phyloP scores from a whole-genome alignment of 2,113 vertebrate species.

The Chaenogobius annularis region DNA sequence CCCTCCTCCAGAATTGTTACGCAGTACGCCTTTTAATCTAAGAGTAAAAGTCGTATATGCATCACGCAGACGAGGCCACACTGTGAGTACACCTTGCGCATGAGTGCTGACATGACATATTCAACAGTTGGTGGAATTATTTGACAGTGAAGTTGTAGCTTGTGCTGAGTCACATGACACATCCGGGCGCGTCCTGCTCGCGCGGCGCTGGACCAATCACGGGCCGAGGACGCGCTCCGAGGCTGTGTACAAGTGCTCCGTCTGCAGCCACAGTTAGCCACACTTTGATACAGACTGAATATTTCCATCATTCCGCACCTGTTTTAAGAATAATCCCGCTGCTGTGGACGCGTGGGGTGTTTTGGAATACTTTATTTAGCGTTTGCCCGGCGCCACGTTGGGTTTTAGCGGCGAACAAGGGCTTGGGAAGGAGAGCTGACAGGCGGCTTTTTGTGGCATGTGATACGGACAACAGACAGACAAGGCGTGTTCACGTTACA shows the following conservation, averaged over 20 bases:
- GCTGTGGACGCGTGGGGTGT: background rate
- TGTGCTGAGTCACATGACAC: constrained; percentile 61
- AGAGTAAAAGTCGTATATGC: too few relatives aligned
- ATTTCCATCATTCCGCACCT: background rate
- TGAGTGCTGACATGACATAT: background rate
- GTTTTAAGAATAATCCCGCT: background rate
- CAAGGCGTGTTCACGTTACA: constrained; percentile 58
- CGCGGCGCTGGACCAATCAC: constrained; percentile 44
- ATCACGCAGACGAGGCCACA: too few relatives aligned
- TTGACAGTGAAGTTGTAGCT: constrained; percentile 4
- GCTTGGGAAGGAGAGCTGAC: constrained; percentile 37
- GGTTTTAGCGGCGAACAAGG: constrained; percentile 2
- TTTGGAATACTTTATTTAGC: background rate
- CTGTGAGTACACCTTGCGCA: background rate
- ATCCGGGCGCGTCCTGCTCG: constrained; percentile 55
- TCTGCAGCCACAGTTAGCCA: constrained; percentile 19
- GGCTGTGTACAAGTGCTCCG: constrained; percentile 5
- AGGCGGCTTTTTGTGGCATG: constrained; percentile 54
- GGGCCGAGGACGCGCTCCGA: constrained; percentile 39
- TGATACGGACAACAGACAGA: constrained; percentile 47
- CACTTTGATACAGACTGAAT: background rate
- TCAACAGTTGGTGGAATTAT: constrained; percentile 54
- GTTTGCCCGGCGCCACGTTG: background rate
- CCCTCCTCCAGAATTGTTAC: too few relatives aligned
- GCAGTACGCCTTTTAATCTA: too few relatives aligned